A percentile compares a stretch with the other conserved stretches of the same genome.
phyloP scores from a whole-genome alignment of 2,797 vertebrate species.

The Xenopus petersii region DNA sequence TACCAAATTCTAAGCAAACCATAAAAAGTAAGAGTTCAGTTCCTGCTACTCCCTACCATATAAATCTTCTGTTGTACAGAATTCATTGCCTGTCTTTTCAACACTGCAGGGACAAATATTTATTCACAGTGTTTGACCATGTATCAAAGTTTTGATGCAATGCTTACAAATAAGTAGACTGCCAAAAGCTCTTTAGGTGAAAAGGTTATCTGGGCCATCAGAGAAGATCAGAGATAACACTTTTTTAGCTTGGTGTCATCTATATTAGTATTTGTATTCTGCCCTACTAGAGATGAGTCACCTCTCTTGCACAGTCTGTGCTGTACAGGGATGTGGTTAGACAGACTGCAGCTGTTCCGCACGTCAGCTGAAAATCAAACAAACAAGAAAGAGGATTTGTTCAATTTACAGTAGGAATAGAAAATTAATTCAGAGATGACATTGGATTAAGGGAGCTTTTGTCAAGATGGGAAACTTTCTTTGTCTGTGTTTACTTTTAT shows the following conservation, averaged over 20 bases:
- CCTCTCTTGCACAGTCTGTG: conserved; percentile 23
- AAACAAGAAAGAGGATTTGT: conserved; percentile 46
- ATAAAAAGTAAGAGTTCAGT: not conserved
- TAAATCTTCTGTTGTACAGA: not conserved
- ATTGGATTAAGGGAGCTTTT: conserved; percentile 45
- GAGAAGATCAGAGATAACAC: conserved; percentile 18
- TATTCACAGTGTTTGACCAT: not conserved
- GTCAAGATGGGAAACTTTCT: conserved; percentile 31
- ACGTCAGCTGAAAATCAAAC: conserved; percentile 46
- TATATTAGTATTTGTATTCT: conserved; percentile 39
- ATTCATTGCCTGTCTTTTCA: not conserved
- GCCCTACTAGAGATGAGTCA: conserved; percentile 24
- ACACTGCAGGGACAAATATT: not conserved
- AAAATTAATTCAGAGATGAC: conserved; percentile 48
- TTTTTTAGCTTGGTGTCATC: conserved; percentile 25
- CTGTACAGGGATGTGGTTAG: conserved; percentile 24
- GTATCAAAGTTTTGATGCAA: not conserved
- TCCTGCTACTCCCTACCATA: not conserved
- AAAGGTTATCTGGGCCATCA: conserved; percentile 20
- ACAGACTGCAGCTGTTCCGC: conserved; percentile 40
- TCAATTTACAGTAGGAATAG: conserved; percentile 48
- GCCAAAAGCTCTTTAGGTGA: not conserved
- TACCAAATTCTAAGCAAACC: too few relatives aligned
- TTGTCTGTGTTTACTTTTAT: conserved; percentile 33
- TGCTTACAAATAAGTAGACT: not conserved